A percentile compares a stretch with the other conserved stretches of the same genome.
Evolutionary conservation across 2,888 invertebrate genomes (phyloP).

Genomic region (Strigamia maritima): DNA sequence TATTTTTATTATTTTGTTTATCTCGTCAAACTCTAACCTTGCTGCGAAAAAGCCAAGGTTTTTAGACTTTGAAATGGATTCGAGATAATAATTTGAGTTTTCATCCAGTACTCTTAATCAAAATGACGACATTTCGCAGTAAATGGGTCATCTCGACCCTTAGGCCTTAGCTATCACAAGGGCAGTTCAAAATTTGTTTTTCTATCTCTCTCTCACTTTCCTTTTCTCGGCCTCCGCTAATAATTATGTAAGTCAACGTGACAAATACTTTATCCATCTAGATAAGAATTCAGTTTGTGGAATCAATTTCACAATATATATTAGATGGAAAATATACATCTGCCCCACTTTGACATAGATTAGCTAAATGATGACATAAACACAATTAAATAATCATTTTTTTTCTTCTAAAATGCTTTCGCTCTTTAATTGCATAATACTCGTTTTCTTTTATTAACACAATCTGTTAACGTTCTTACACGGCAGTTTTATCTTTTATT

Average conservation of each 20-base stretch:
- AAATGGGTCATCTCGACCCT: slow-evolving; percentile 21
- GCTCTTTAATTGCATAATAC: neutral
- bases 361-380: neutral
- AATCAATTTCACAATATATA: neutral
- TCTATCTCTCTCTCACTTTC: neutral
- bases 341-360: neutral
- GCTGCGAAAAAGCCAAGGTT: slow-evolving; percentile 21
- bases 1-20: neutral
- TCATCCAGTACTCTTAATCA: neutral
- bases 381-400: neutral
- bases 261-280: neutral
- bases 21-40: too few relatives aligned
- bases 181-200: neutral
- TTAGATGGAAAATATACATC: neutral
- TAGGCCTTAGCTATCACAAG: slow-evolving; percentile 18
- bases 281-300: neutral
- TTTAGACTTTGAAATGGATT: neutral
- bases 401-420: neutral
- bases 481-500: neutral
- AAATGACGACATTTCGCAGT: neutral
- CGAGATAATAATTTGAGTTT: too few relatives aligned
- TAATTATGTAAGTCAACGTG: neutral
- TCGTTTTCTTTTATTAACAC: slow-evolving; percentile 2
- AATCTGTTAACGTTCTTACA: neutral
- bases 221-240: neutral